Evolutionary conservation across 2,888 invertebrate genomes (phyloP).

Genomic region (Eudemis profundana): DNA sequence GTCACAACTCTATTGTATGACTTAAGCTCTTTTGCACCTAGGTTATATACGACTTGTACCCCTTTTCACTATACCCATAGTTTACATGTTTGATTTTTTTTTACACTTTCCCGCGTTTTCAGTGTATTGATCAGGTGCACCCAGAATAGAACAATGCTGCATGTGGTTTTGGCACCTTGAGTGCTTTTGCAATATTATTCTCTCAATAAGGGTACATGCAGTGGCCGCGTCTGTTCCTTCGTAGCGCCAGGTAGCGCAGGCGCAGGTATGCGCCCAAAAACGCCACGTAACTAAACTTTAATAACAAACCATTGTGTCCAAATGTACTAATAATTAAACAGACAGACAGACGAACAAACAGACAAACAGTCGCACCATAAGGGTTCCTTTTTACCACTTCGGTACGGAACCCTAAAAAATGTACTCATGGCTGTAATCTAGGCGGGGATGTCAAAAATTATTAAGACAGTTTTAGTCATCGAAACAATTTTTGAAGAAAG

Average conservation of each 20-base stretch:
- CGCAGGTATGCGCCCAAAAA: slow-evolving; percentile 55
- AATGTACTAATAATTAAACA: slow-evolving; percentile 26
- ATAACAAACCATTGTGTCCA: slow-evolving; percentile 70
- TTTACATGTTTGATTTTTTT: no score
- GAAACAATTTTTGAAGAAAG: no score
- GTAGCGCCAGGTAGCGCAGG: slow-evolving; percentile 65
- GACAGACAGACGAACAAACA: no score
- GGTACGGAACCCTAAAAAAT: no score
- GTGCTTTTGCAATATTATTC: background rate
- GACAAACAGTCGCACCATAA: no score
- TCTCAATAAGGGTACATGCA: background rate
- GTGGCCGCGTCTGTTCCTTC: slow-evolving; percentile 56
- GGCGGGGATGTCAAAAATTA: background rate
- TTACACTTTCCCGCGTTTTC: no score
- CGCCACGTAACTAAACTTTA: slow-evolving; percentile 77
- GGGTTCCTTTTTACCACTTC: no score
- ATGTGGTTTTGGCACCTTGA: background rate
- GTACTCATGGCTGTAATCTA: slow-evolving; percentile 1
- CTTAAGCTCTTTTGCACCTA: no score
- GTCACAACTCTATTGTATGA: no score
- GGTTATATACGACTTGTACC: no score
- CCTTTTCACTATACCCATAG: no score
- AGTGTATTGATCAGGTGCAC: no score
- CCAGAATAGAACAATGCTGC: background rate
- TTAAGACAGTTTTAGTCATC: background rate